A percentile compares a stretch with the other conserved stretches of the same genome.
These are phyloP conservation scores for Hyalella azteca DNA, from an alignment of 2,888 invertebrate species.

Conservation along the genomic window DNA sequence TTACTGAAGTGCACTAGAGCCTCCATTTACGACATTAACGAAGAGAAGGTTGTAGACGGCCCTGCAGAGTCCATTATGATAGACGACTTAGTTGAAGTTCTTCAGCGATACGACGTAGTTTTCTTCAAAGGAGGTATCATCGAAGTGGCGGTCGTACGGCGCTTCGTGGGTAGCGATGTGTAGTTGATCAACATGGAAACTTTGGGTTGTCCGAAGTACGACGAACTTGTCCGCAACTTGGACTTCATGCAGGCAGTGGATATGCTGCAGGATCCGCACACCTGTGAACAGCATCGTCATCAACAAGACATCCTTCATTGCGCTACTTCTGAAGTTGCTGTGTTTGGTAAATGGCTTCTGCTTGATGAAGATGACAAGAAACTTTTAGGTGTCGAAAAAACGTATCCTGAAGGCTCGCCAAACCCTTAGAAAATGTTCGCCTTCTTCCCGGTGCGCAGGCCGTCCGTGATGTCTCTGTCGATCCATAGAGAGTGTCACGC, in stretches of 20 bases:
- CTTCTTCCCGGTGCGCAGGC: background rate
- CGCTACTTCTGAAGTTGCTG: constrained; percentile 12
- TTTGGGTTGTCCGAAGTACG: constrained; percentile 5
- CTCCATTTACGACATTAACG: constrained; percentile 1
- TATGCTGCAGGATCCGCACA: background rate
- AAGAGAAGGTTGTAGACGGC: constrained; percentile 5
- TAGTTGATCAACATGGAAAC: background rate
- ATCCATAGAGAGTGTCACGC: too few relatives aligned
- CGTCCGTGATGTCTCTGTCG: background rate
- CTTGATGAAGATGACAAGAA: background rate
- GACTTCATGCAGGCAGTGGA: background rate
- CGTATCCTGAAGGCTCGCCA: background rate
- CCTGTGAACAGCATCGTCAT: background rate
- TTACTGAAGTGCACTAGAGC: background rate
- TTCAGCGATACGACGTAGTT: background rate
- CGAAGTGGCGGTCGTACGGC: constrained; percentile 7
- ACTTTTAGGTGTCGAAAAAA: background rate
- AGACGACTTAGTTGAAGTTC: background rate
- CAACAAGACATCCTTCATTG: background rate
- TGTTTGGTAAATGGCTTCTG: background rate
- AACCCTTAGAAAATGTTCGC: background rate
- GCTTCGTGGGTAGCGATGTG: background rate
- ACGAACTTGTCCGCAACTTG: background rate
- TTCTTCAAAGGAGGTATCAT: constrained; percentile 22
- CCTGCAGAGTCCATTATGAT: background rate